phyloP scores from a whole-genome alignment of 1,140 invertebrate genomes.

The Ips typographus region DNA sequence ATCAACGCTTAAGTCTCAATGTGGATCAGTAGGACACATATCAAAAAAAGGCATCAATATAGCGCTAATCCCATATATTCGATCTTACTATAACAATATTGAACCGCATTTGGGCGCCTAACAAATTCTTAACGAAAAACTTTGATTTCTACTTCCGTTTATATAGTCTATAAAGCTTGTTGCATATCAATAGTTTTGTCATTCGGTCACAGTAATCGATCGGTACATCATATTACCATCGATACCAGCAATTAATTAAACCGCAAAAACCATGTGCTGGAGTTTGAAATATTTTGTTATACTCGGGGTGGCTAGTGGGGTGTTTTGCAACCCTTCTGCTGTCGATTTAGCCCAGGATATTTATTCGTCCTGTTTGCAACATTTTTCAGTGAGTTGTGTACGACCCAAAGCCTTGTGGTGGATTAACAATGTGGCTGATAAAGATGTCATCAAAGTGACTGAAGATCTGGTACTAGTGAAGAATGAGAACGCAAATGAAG shows the following conservation, averaged over 20 bases:
- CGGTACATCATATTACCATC: constrained; percentile 11
- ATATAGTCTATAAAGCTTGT: constrained; percentile 28
- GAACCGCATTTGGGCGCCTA: constrained; percentile 22
- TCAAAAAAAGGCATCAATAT: too few species aligned
- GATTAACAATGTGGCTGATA: constrained; percentile 64
- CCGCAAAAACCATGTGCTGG: constrained; percentile 23
- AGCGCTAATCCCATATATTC: too few species aligned
- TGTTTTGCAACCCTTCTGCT: constrained; percentile 52
- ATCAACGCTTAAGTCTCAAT: too few species aligned
- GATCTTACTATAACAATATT: background rate
- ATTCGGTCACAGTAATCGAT: constrained; percentile 2
- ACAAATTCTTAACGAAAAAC: constrained; percentile 10
- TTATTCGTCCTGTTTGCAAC: constrained; percentile 64
- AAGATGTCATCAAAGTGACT: constrained; percentile 70
- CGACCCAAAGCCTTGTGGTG: constrained; percentile 74
- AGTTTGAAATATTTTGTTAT: constrained; percentile 38
- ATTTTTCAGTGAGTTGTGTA: constrained; percentile 67
- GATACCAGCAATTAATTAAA: constrained; percentile 1
- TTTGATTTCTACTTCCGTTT: constrained; percentile 34
- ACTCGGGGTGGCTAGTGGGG: constrained; percentile 31
- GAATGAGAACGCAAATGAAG: constrained; percentile 53
- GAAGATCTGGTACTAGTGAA: constrained; percentile 71
- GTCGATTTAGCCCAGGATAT: constrained; percentile 62
- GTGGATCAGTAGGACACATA: too few species aligned
- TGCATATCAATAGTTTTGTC: constrained; percentile 22